Conservation (phyloP, 1,140 invertebrate species). For the Parapsyche elsis region DNA sequence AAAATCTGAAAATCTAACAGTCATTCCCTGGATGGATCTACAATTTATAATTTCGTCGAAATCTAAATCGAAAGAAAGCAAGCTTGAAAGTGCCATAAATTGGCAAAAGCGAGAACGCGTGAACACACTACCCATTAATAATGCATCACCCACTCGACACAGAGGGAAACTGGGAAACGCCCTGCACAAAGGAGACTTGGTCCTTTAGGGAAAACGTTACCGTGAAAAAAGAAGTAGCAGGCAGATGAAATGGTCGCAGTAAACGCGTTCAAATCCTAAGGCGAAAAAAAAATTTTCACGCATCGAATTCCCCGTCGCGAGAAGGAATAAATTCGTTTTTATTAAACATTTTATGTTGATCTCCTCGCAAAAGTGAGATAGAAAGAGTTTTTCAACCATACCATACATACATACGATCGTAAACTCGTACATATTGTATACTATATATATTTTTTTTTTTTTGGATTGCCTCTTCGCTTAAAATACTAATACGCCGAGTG, state of each 20-base stretch:
- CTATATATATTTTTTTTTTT: no score
- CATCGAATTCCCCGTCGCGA: neutral
- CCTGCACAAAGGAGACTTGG: neutral
- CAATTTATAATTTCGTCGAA: no score
- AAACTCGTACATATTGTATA: no score
- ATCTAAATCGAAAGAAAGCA: no score
- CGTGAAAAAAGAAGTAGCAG: neutral
- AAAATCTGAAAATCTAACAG: no score
- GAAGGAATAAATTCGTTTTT: conserved; percentile 27
- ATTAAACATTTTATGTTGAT: conserved; percentile 36
- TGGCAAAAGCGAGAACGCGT: neutral
- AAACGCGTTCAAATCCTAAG: neutral
- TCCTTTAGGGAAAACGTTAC: conserved; percentile 1
- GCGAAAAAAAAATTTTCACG: conserved; percentile 26
- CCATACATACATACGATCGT: no score
- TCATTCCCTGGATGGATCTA: no score
- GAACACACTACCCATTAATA: conserved; percentile 14
- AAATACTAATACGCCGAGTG: no score
- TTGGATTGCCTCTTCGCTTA: no score
- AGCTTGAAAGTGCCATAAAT: no score
- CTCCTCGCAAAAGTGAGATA: neutral
- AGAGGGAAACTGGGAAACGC: neutral
- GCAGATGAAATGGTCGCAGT: conserved; percentile 1
- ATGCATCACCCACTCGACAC: neutral
- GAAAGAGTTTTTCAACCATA: no score